phyloP scores from a whole-genome alignment of 2,888 invertebrate genomes.

The Cynaeus angustus region DNA sequence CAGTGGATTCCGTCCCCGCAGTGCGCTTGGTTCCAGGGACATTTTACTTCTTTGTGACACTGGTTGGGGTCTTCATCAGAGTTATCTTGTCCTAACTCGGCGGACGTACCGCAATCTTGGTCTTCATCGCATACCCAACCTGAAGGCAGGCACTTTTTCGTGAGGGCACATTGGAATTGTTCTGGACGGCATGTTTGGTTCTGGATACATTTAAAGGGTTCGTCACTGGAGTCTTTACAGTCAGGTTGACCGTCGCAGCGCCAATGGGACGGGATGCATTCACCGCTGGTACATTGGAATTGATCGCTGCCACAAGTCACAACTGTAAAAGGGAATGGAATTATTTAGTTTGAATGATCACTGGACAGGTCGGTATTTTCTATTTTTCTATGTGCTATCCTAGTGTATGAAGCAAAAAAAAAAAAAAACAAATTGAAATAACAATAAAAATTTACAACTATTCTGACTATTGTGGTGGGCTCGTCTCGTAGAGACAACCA shows the following conservation, averaged over 20 bases:
- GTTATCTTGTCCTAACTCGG: conserved; percentile 72
- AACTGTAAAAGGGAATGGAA: background rate
- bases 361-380: too few relatives aligned
- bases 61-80: conserved; percentile 81
- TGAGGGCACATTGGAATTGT: conserved; percentile 83
- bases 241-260: conserved; percentile 78
- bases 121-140: conserved; percentile 88
- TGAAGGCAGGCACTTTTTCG: conserved; percentile 82
- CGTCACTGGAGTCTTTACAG: conserved; percentile 80
- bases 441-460: too few relatives aligned
- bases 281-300: conserved; percentile 75
- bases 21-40: conserved; percentile 80
- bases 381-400: too few relatives aligned
- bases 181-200: conserved; percentile 76
- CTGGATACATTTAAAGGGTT: conserved; percentile 72
- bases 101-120: conserved; percentile 80
- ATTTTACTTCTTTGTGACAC: conserved; percentile 78
- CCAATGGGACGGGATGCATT: conserved; percentile 78
- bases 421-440: too few relatives aligned
- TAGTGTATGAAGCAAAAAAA: too few relatives aligned
- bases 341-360: too few relatives aligned
- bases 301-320: conserved; percentile 64
- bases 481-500: too few relatives aligned
- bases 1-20: conserved; percentile 79
- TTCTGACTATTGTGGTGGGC: too few relatives aligned